phyloP scores from a whole-genome alignment of 2,797 vertebrate genomes.

The Tiaroga cobitis region DNA sequence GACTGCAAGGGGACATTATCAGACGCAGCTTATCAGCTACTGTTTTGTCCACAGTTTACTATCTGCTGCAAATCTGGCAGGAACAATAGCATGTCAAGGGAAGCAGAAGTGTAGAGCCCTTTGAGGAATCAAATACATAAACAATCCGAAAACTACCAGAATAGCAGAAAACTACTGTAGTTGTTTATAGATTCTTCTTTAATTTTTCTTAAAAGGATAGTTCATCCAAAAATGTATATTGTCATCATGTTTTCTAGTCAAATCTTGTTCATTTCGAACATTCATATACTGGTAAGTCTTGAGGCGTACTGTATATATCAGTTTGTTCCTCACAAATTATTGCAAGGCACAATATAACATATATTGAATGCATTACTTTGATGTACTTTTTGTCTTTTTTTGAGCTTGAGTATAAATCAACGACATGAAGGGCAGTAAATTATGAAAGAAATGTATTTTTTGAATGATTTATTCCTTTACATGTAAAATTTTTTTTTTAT shows the following conservation, averaged over 20 bases:
- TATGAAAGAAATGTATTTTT: not conserved
- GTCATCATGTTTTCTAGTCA: not conserved
- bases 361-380: not conserved
- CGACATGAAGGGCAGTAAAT: not conserved
- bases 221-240: not conserved
- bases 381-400: not conserved
- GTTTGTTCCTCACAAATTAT: not conserved
- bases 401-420: not conserved
- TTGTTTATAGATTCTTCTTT: not conserved
- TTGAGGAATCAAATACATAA: not conserved
- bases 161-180: not conserved
- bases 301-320: not conserved
- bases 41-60: not conserved
- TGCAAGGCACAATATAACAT: not conserved
- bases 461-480: not conserved
- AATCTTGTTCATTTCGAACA: not conserved
- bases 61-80: not conserved
- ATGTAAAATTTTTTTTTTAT: not conserved
- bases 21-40: not conserved
- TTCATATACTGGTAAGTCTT: not conserved
- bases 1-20: not conserved
- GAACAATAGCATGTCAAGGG: not conserved
- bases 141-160: not conserved
- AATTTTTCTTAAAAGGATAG: not conserved
- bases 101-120: slow-evolving; percentile 6